Base-by-base conservation (phyloP, 2,797 vertebrate genomes). In the Anomalospiza imberbis region DNA sequence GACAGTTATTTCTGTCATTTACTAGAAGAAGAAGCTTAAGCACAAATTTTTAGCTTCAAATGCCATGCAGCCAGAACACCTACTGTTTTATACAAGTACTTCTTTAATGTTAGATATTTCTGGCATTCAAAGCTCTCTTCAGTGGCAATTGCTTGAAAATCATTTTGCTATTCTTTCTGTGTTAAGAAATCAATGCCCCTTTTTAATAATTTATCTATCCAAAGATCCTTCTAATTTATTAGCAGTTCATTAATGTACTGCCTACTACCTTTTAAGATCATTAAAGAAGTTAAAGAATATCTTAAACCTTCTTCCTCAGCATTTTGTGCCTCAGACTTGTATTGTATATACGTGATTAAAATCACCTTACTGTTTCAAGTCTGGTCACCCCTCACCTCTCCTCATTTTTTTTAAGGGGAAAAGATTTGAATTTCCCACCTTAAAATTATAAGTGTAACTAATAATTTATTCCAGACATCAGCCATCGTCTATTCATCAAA, bases 281-380 rank as follows among this genome's bases (percentile, higher is more conserved):
- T 96, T 96, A 95, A 95, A 89, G 73, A 94, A 95, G 82, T 94
- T 94, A 96, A 95, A 95, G 95, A 95, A 95, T 91, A 94, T 84
- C 88, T 85, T 67, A 93, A 96, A 96, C 88, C 89, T 91, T 89
- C 94, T 93, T 91, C 73, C 96, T 96, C 94, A 96, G 95, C 93
- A 90, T 91, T 96, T 94, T 86, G 82, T 95, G 29, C 76, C 67
- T 88, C 85, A 31, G n/a, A 86, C 66, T 80, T 90, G 42, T 92
- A 88, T 91, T 88, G 81, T 86, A 93, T 58, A 47, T 73, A 85
- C 0, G 15, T 95, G 95, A 97, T 94, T 97, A 95, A 93, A 92
- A 85, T 88, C 87, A 75, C 82, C 85, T 96, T 89, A 94, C 87
- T 76, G 48, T 84, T 95, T 89, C 79, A 86, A 93, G 72, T 38